Base-by-base conservation (phyloP, 2,888 invertebrate genomes). In the Hoplodrina ambigua region DNA sequence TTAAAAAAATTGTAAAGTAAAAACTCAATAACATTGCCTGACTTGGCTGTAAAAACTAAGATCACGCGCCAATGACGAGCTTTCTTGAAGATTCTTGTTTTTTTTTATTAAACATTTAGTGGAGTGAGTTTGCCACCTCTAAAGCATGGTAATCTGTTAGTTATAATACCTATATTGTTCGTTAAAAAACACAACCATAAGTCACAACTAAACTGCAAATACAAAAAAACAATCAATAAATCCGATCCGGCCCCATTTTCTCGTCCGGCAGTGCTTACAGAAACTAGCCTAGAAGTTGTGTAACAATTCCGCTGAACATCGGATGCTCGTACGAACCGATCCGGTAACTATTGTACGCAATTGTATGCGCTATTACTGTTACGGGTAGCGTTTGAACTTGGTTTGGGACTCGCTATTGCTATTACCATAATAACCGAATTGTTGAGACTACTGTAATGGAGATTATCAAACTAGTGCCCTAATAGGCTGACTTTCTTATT, bases 271-370 rank as follows among this genome's bases (percentile, higher is more conserved):
- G 77, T 83, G 81, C 54, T 68, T 49, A 30, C 68, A 55, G 63
- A 62, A 72, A 79, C 80, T 81, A 81, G 73, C 74, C 70, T 66
- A 63, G 62, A 70, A 82, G 76, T 82, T 81, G 77, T 81, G 61
- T 78, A 82, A 82, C 81, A 79, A 83, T 82, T 72, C 68, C 73
- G 41, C 13, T 57, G 83, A 72, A 74, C 81, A 79, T 76, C 65
- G 76, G 63, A 75, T 64, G 64, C 72, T 81, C 70, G 72, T 69
- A 69, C 68, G 80, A 70, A 72, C 75, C 78, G 71, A 81, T 82
- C 76, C 62, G 60, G 69, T 57, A 54, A 73, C 83, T 71, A 75
- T 82, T 73, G 62, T 59, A 60, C 63, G 63, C 79, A 72, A 79
- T 79, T 81, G 69, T 73, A 73, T 64, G 67, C 59, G 60, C 63